A percentile compares a stretch with the other conserved stretches of the same genome.
Evolutionary conservation across 2,888 invertebrate genomes (phyloP).

Genomic region (Catocala fraxini): DNA sequence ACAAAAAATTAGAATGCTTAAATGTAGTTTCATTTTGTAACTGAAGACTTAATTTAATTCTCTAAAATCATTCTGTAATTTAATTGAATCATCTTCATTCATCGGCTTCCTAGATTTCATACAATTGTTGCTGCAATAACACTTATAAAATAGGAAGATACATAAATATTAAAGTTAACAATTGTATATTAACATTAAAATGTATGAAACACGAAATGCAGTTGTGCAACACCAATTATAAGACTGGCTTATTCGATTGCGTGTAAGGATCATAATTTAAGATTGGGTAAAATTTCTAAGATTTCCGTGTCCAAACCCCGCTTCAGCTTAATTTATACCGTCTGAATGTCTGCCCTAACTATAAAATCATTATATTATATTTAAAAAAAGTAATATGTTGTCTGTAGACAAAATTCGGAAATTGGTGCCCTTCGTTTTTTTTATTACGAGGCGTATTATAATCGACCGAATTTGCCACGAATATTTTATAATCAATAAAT

Average conservation of each 20-base stretch:
- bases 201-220: neutral
- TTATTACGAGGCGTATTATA: too few species aligned
- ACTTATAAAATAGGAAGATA: conserved; percentile 9
- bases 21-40: conserved; percentile 7
- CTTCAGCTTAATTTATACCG: too few species aligned
- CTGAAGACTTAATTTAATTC: neutral
- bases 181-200: neutral
- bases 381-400: too few species aligned
- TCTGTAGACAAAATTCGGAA: too few species aligned
- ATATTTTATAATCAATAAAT: too few species aligned
- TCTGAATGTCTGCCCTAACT: too few species aligned
- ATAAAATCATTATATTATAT: too few species aligned
- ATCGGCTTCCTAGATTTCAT: conserved; percentile 9
- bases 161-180: neutral
- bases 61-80: conserved; percentile 4
- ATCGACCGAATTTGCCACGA: too few species aligned
- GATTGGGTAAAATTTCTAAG: too few species aligned
- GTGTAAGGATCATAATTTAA: too few species aligned
- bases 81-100: neutral
- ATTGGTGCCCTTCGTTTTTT: too few species aligned
- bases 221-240: neutral
- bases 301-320: too few species aligned
- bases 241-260: neutral
- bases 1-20: neutral
- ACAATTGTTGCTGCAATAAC: conserved; percentile 1